Percentiles rank a stretch among this genome's conserved stretches.
Evolutionary conservation across 2,797 vertebrate genomes (phyloP).

Genomic region (Microctenopoma steveboyesi): DNA sequence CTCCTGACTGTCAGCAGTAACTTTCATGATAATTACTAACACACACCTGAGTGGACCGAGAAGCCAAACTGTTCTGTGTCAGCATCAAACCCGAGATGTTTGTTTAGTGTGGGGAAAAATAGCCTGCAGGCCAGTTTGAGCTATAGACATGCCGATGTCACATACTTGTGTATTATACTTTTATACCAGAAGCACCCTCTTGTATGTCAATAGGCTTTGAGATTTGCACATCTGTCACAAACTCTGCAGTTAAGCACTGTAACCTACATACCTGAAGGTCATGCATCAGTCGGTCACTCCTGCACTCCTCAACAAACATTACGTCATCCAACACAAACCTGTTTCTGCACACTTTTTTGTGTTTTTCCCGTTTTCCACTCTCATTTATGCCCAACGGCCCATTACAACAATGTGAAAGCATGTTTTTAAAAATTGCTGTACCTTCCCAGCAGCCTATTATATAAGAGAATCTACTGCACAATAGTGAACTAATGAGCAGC

Average conservation of each 20-base stretch:
- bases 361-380: not conserved
- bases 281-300: slow-evolving; percentile 1
- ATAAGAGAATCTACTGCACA: not conserved
- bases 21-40: slow-evolving; percentile 40
- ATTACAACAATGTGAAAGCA: not conserved
- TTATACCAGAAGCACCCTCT: slow-evolving; percentile 8
- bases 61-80: slow-evolving; percentile 10
- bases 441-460: not conserved
- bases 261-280: not conserved
- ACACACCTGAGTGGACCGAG: not conserved
- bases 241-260: not conserved
- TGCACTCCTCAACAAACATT: not conserved
- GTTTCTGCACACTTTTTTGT: not conserved
- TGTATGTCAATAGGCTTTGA: slow-evolving; percentile 3
- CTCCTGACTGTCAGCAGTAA: slow-evolving; percentile 34
- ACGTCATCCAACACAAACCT: not conserved
- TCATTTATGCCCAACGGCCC: not conserved
- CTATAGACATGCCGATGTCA: not conserved
- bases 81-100: not conserved
- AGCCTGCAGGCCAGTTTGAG: not conserved
- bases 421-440: not conserved
- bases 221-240: not conserved
- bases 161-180: slow-evolving; percentile 19
- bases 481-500: not conserved
- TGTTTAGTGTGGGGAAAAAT: slow-evolving; percentile 1